Base-by-base conservation (phyloP, 2,113 vertebrate species). In the Agapornis roseicollis region DNA sequence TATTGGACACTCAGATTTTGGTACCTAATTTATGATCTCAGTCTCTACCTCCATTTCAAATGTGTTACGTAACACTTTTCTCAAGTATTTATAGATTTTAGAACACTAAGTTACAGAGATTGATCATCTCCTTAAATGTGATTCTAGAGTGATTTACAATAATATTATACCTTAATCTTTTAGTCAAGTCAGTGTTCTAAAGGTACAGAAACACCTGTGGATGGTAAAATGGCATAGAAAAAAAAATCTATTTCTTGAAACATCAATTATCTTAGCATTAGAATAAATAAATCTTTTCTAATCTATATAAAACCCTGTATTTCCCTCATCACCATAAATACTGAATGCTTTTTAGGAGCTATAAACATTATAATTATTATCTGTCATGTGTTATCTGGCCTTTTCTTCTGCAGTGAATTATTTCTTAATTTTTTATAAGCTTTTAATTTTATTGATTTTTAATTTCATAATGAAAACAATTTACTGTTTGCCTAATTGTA, bases 361-460 rank as follows among this genome's bases (percentile, higher is more conserved):
- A 71, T 55, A 50, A 71, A 41, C 13, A 72, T 39, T 33, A 15
- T 27, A 8, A 27, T 52, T 78, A 17, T 64, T 47, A 60, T 70
- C 44, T 41, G 8, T n/a, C 78, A 27, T 37, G 52, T 72, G 31
- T 58, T 80, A 61, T 53, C 50, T 79, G 49, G 6, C 61, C 24
- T 80, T 83, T 83, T 55, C 27, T 79, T 74, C 47, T 39, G 9
- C 9, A 29, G 49, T 63, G 68, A 82, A 92, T n/a, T 2, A 49
- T 79, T 94, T 47, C 60, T 46, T 81, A 16, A 29, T 66, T 90
- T 90, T 87, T 82, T 5, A 33, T 52, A 77, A 88, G 35, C 41
- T 90, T 80, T 85, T 78, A n/a, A 80, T 89, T 94, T 74, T 76
- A 82, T 85, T 95, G 60, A 73, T 88, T 66, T 94, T 91, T 94